Conservation (phyloP, 2,797 vertebrate genomes). For the Poecile montanus region DNA sequence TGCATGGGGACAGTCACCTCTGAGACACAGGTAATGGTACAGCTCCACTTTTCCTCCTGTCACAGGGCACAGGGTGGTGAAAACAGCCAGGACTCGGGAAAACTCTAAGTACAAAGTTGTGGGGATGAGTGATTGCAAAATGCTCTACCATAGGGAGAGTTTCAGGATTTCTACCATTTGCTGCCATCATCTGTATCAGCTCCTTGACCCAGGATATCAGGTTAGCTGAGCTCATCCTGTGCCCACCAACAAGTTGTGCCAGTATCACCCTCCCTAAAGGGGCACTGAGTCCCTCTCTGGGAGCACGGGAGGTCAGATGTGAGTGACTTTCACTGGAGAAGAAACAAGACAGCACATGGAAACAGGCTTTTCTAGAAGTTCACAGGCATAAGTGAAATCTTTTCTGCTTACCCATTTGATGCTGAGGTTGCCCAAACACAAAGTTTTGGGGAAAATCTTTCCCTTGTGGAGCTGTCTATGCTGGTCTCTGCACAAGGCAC, state of each 20-base stretch:
- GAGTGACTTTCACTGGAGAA: not conserved
- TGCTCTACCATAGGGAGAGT: not conserved
- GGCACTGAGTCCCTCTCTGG: accelerated
- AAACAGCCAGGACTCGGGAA: not conserved
- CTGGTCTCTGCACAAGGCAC: not conserved
- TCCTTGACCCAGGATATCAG: not conserved
- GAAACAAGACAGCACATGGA: not conserved
- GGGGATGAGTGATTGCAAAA: not conserved
- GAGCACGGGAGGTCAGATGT: not conserved
- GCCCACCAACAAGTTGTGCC: not conserved
- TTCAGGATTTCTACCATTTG: not conserved
- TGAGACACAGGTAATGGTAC: not conserved
- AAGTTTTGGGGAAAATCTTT: not conserved
- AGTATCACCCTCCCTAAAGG: not conserved
- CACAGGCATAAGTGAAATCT: not conserved
- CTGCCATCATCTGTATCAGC: not conserved
- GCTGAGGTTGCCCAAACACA: not conserved
- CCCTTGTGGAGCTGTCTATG: not conserved
- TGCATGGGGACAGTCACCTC: not conserved
- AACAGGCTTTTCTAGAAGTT: not conserved
- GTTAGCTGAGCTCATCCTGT: not conserved
- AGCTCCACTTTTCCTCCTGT: not conserved
- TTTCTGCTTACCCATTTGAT: not conserved
- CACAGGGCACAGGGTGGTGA: not conserved
- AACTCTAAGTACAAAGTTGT: not conserved